Evolutionary conservation across 2,113 vertebrate genomes (phyloP).

Genomic region (Redunca redunca): DNA sequence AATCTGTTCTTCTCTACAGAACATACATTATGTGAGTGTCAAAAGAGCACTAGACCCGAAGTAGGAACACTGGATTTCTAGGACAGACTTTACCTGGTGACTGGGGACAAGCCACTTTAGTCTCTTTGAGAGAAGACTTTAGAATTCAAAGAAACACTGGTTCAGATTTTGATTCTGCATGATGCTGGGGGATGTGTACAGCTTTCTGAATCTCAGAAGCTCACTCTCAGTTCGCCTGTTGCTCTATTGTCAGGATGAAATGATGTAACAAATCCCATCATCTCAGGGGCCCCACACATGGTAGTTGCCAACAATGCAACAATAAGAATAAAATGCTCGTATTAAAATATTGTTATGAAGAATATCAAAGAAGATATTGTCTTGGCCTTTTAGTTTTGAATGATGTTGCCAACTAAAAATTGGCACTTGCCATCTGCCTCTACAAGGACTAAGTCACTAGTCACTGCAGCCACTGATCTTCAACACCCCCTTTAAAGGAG

Average conservation of each 20-base stretch:
- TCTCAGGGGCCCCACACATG: neutral
- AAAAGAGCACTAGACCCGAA: neutral
- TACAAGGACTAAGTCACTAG: neutral
- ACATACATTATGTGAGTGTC: rapidly evolving
- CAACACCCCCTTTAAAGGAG: neutral
- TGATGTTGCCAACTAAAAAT: neutral
- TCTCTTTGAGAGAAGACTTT: neutral
- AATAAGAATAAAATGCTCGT: neutral
- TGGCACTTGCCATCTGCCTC: neutral
- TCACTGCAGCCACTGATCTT: neutral
- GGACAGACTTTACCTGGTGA: neutral
- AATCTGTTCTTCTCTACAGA: neutral
- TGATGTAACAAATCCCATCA: neutral
- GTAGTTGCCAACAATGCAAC: neutral
- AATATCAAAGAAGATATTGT: neutral
- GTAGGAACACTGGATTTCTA: neutral
- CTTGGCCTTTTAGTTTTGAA: neutral
- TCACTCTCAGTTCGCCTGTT: neutral
- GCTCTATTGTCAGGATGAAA: neutral
- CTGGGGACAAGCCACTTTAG: neutral
- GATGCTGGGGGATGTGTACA: neutral
- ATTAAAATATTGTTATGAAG: neutral
- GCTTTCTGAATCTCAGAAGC: neutral
- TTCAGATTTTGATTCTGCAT: neutral
- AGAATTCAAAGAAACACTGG: neutral